Base-by-base conservation (phyloP, 2,797 vertebrate species). In the Protosalanx chinensis region DNA sequence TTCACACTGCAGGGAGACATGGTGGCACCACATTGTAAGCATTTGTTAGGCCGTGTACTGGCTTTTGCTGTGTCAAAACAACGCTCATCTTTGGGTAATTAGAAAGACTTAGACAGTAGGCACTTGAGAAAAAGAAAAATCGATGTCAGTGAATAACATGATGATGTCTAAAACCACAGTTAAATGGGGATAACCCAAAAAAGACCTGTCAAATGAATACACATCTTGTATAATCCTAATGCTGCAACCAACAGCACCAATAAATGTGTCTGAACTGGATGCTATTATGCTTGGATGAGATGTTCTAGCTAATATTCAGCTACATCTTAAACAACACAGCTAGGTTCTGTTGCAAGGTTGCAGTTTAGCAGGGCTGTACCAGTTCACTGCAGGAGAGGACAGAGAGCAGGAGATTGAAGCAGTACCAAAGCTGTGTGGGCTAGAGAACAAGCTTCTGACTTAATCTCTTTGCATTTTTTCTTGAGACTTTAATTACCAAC, bases 401-500 rank as follows among this genome's bases (percentile, higher is more conserved):
- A 33, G 72, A 59, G 73, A 76, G 78, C 67, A 73, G 6, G 37
- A 79, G 66, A 73, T 72, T 83, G 70, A 60, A 73, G 73, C 85
- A 53, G 78, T 73, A 79, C 65, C 60, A 76, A 68, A 75, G 74
- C 66, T 80, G 81, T 68, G 87, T 85, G 84, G 82, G 85, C 79
- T 74, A 68, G 20, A 70, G 79, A 74, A 67, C 70, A 33, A 23
- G 57, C 71, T 57, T 46, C 71, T 74, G 63, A 77, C 76, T 81
- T 74, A 58, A 64, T 76, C 78, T 83, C 74, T 81, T 85, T 57
- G 85, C 81, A 76, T 73, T 80, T 78, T 82, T 85, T 82, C 74
- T 85, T 74, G 65, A 78, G 79, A 61, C 74, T 76, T 74, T 75
- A 81, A 84, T 84, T 81, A 81, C 74, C 84, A 77, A 83, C 79